Evolutionary conservation across 1,140 invertebrate species (phyloP), one percentile per base, ranked within the genome.

Genomic region (Hyles vespertilio): DNA sequence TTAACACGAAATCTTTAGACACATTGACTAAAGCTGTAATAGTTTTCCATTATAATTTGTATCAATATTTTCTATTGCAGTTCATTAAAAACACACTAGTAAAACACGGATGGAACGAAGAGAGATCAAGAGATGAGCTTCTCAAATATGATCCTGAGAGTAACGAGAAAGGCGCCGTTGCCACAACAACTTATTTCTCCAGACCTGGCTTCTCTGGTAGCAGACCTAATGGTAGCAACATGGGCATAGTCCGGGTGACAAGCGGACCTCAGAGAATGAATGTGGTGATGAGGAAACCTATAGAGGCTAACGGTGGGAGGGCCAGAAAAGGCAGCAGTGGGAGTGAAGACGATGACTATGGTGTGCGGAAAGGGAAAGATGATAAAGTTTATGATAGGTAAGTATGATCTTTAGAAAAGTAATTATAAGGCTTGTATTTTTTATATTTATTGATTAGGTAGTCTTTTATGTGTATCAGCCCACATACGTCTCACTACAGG

Each of bases 101-200:
- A 34, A 89, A 88, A 70, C 81, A 89, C 43, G 72, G 74, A 22
- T 90, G 89, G 89, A 90, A 83, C 61, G 89, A 90, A 63, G 89
- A 90, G 50, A 66, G 84, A 45, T 65, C 87, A 2, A 75, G 89
- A 9, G 89, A 90, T 61, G 87, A 89, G 49, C 74, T 90, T 0
- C 65, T 90, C 0, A 84, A 83, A 48, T 69, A 85, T 49, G 89
- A 90, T 60, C 87, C 87, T 0, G 89, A 90, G 46, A 84, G 76
- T 59, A 70, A 84, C 8, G 86, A 86, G 1, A 81, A 70, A 40
- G 55, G 62, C n/a, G 51, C 67, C 2, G 59, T 69, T 2, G 61
- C 67, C 3, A 56, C 50, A 51, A 11, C 48, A 7, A 4, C 36
- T 51, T 43, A 2, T 22, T 8, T 34, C 2, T 70, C 74, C 0